Evolutionary conservation across 2,888 invertebrate species (phyloP).

Genomic region (Chesias legatella): DNA sequence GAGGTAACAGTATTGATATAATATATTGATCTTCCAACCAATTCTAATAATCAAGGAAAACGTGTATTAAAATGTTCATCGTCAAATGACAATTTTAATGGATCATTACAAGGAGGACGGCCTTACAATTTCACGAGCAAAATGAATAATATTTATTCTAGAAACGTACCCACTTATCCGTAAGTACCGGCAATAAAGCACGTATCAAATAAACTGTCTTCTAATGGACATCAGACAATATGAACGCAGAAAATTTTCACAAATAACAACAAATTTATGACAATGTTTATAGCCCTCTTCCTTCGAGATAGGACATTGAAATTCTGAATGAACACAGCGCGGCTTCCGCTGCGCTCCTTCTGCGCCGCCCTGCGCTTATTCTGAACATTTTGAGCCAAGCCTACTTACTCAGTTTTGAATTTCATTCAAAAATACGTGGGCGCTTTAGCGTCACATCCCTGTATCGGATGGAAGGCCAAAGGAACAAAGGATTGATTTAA

Average conservation of each 20-base stretch:
- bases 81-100: not conserved
- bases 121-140: slow-evolving; percentile 6
- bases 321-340: slow-evolving; percentile 57
- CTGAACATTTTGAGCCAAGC: slow-evolving; percentile 13
- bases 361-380: slow-evolving; percentile 38
- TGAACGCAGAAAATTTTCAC: slow-evolving; percentile 43
- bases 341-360: slow-evolving; percentile 36
- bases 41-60: too few species aligned
- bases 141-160: slow-evolving; percentile 16
- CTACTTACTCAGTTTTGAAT: not conserved
- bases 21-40: too few species aligned
- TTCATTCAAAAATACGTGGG: not conserved
- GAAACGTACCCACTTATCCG: slow-evolving; percentile 15
- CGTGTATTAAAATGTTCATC: not conserved
- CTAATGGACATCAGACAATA: slow-evolving; percentile 32
- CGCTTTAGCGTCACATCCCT: too few species aligned
- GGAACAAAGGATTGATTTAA: too few species aligned
- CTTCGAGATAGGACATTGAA: slow-evolving; percentile 66
- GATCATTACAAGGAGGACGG: not conserved
- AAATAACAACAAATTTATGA: slow-evolving; percentile 68
- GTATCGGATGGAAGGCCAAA: too few species aligned
- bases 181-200: slow-evolving; percentile 26
- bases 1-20: too few species aligned
- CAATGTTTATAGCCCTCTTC: slow-evolving; percentile 61
- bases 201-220: slow-evolving; percentile 25